A percentile compares a stretch with the other conserved stretches of the same genome.
These are phyloP conservation scores for Recurvirostra avosetta DNA, from an alignment of 2,113 vertebrate species.

Conservation along the genomic window DNA sequence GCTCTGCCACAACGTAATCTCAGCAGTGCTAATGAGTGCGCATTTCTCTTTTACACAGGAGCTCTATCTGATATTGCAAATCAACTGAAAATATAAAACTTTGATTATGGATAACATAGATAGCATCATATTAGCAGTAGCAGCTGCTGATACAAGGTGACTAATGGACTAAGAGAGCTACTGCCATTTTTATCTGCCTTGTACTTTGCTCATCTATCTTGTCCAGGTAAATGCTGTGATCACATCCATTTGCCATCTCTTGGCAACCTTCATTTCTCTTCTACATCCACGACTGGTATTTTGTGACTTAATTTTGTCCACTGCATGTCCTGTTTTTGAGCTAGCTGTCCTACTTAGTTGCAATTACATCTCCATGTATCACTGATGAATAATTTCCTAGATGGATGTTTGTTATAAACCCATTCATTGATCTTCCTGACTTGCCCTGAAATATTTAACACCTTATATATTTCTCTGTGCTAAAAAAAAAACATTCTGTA, in stretches of 20 bases:
- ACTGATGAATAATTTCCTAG: conserved; percentile 37
- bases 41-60: conserved; percentile 3
- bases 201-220: conserved; percentile 6
- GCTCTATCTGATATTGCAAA: neutral
- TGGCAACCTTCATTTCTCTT: conserved; percentile 53
- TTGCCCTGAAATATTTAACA: conserved; percentile 48
- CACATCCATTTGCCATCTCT: conserved; percentile 19
- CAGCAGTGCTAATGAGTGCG: neutral
- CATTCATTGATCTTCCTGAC: conserved; percentile 52
- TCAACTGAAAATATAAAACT: conserved; percentile 22
- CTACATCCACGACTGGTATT: neutral
- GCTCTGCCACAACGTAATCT: neutral
- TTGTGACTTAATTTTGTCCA: conserved; percentile 52
- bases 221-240: conserved; percentile 24
- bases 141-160: neutral
- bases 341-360: conserved; percentile 14
- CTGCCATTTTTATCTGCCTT: conserved; percentile 8
- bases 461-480: conserved; percentile 28
- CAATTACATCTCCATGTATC: conserved; percentile 21
- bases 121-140: neutral
- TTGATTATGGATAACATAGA: conserved; percentile 10
- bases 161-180: neutral
- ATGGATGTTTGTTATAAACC: conserved; percentile 55
- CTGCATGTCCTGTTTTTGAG: conserved; percentile 17
- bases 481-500: neutral